Evolutionary conservation across 30 jellyfish, hydroid and myxozoan species (phyloP), one percentile per base, ranked within the genome.

Genomic region (Pseudorhiza aurosa): DNA sequence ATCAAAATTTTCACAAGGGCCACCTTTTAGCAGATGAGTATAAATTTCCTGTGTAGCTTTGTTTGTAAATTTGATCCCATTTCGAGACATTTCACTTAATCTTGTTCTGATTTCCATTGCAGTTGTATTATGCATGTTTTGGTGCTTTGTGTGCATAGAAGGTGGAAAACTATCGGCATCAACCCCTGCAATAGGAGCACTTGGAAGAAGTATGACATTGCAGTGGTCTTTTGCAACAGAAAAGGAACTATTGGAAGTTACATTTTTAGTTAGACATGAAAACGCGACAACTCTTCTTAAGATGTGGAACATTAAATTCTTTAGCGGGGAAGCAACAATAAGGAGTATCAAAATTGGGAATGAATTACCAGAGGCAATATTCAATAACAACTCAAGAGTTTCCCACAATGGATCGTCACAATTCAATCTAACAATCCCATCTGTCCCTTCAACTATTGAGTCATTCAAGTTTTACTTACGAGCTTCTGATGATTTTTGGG

Each of bases 371-470:
- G 77, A 73, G 42, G 37, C 71, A 28, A 36, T 60, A 8, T 77
- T 77, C 19, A 28, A 4, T 8, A 62, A 77, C 30, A 77, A 42
- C 49, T 60, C 89, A 18, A 47, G 19, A 2, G 31, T 77, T 22
- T 45, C 19, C 47, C 21, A 42, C 25, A 47, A 42, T 10, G 74
- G 81, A 8, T 40, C 24, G 59, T 36, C 25, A 32, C 29, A 1
- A 11, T 77, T 77, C n/a, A 42, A 59, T 1, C 68, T 58, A 25
- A 58, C 49, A n/a, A 58, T 77, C 4, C 30, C 7, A 31, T 58
- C 81, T 2, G 73, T 60, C 15, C 89, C 89, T 19, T 19, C 37
- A n/a, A 49, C 60, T 60, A 32, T 77, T 42, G 30, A 37, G 33
- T 4, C 25, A 43, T 77, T 35, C 30, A 27, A 25, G 28, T 77